Evolutionary conservation across 2,888 invertebrate genomes (phyloP).

Genomic region (Oligia strigilis): DNA sequence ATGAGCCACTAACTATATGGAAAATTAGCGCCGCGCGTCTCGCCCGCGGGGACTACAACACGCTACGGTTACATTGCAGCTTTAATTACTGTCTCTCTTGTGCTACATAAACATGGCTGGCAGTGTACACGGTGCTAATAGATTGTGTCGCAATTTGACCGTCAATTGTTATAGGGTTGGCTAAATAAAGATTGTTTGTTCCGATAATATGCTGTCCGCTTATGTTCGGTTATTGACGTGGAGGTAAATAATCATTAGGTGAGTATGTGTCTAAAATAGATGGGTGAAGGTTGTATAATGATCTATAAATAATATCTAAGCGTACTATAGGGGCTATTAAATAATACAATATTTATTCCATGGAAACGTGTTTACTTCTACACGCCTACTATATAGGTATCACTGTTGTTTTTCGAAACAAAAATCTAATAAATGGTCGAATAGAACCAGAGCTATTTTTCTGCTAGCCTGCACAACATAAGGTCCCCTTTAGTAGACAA

Average conservation of each 20-base stretch:
- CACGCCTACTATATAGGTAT: not conserved
- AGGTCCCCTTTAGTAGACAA: no score
- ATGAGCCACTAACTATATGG: slow-evolving; percentile 67
- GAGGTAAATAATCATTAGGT: slow-evolving; percentile 39
- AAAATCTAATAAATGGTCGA: no score
- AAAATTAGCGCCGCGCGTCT: slow-evolving; percentile 68
- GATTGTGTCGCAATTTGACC: slow-evolving; percentile 49
- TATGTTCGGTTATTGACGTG: slow-evolving; percentile 37
- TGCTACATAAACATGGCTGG: slow-evolving; percentile 54
- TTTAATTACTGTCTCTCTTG: slow-evolving; percentile 75
- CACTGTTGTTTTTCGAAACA: no score
- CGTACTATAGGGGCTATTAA: not conserved
- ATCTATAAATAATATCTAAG: slow-evolving; percentile 11
- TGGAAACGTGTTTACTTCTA: not conserved
- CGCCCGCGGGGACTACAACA: slow-evolving; percentile 66
- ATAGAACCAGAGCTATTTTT: no score
- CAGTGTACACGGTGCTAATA: slow-evolving; percentile 55
- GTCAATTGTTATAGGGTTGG: slow-evolving; percentile 31
- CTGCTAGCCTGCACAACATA: no score
- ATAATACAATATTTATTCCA: not conserved
- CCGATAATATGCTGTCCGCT: slow-evolving; percentile 40
- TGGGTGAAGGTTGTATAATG: slow-evolving; percentile 29
- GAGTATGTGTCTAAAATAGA: slow-evolving; percentile 23
- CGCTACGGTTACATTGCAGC: slow-evolving; percentile 73
- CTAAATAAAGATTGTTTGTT: slow-evolving; percentile 59